Evolutionary conservation across 2,797 vertebrate genomes (phyloP), one percentile per base, ranked within the genome.

Genomic region (Petrocephalus schoutedeni): DNA sequence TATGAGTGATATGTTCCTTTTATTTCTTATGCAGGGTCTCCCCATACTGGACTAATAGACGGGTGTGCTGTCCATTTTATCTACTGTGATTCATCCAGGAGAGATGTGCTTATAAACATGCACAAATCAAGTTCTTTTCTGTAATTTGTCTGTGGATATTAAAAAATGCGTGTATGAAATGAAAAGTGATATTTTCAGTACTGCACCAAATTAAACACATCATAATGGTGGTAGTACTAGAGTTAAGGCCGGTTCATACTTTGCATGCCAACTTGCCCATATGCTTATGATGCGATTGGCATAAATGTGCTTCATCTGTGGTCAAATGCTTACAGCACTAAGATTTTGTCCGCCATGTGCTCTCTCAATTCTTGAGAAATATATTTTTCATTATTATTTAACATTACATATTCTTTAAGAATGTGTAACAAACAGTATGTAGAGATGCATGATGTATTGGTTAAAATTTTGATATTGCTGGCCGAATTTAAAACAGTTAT

Each of bases 1-100:
- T 99, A 89, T 94, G 93, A 45, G 36, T 77, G 14, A 10, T 10
- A 84, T 53, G 82, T 21, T 7, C 10, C 41, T 49, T 80, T 80
- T 80, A 2, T 10, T 80, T 49, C 16, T 49, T 80, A 16, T 10
- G 19, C 41, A n/a, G 41, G 19, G 7, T 77, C 71, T 77, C 71
- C 41, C 7, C 74, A 36, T 41, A 41, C 74, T 49, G 41, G 74
- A 45, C 3, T 80, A 80, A 80, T 49, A 10, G 19, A 14, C 19
- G 36, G 12, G 41, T 41, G 36, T 49, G 74, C 6, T 45, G 41
- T 49, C 41, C 74, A 19, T 80, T 49, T 49, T 45, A 77, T n/a
- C 41, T 49, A 80, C 41, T 80, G 41, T 80, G 41, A 80, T 49
- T 45, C 74, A n/a, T 49, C 19, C 74, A n/a, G 74, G 7, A 80